Evolutionary conservation across 2,888 invertebrate genomes (phyloP), one percentile per base, ranked within the genome.

Genomic region (Helicoverpa assulta): DNA sequence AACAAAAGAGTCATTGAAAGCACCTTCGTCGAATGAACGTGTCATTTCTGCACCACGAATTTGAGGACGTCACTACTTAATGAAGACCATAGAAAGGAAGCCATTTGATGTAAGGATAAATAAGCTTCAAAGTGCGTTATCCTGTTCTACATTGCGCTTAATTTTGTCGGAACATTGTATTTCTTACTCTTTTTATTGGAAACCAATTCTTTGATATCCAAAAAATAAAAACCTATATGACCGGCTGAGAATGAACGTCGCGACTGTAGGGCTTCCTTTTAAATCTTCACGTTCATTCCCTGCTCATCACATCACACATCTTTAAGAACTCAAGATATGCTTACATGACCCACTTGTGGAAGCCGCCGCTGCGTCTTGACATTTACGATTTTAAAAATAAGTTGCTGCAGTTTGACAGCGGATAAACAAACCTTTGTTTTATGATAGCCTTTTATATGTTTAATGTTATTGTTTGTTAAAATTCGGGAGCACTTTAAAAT

Each of bases 301-400:
- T 58, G 54, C 18, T 66, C 79, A 75, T 75, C 72, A 63, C 73
- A 73, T 72, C 72, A 71, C 69, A 58, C 69, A 70, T 70, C 64
- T 73, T 70, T 55, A 67, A 77, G 67, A 78, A 65, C 65, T 77
- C 54, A 54, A 77, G 70, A 67, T 75, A 64, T 70, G 77, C 70
- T 73, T 70, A 68, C 71, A 67, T 81, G 84, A 83, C 84, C 85
- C 67, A 85, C 57, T 70, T 83, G 64, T 62, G 67, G 70, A 26
- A 47, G 70, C 62, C n/a, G n/a, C 70, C 68, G 64, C 60, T 55
- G 76, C 64, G 67, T 80, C 77, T 78, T 85, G 85, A 82, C 85
- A 85, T 82, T 84, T 82, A 84, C 71, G 68, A 64, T 73, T 77
- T 77, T 81, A 83, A 84, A 85, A 85, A 83, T 83, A 85, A 82